A percentile compares a stretch with the other conserved stretches of the same genome.
phyloP scores from a whole-genome alignment of 2,888 invertebrate genomes.

The Cantharis flavilabris region DNA sequence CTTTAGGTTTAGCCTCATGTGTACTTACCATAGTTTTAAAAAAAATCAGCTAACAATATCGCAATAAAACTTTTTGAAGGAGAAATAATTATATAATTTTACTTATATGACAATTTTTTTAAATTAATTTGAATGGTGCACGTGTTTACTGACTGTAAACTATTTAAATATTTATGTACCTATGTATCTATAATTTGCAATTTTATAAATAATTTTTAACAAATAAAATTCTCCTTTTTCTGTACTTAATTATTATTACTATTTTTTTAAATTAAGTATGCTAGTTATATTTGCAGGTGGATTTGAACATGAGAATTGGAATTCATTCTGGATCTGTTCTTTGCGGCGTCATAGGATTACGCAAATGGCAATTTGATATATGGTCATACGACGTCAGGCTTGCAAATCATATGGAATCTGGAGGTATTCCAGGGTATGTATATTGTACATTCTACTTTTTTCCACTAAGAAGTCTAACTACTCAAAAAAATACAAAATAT shows the following conservation, averaged over 20 bases:
- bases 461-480: too few species aligned
- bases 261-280: too few species aligned
- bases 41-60: not conserved
- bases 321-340: constrained; percentile 95
- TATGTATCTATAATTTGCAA: too few species aligned
- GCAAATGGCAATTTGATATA: constrained; percentile 93
- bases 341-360: constrained; percentile 90
- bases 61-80: not conserved
- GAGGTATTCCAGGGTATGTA: constrained; percentile 90
- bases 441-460: too few species aligned
- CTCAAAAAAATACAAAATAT: too few species aligned
- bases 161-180: too few species aligned
- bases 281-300: constrained; percentile 77
- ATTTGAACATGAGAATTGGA: constrained; percentile 96
- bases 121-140: not conserved
- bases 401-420: constrained; percentile 96
- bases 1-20: not conserved
- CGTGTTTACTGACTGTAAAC: not conserved
- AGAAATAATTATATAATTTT: not conserved
- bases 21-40: not conserved
- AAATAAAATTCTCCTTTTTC: too few species aligned
- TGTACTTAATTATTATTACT: too few species aligned
- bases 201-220: not conserved
- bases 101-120: not conserved
- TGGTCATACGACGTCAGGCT: constrained; percentile 95